Evolutionary conservation across 2,888 invertebrate species (phyloP).

Genomic region (Hypercompe scribonia): DNA sequence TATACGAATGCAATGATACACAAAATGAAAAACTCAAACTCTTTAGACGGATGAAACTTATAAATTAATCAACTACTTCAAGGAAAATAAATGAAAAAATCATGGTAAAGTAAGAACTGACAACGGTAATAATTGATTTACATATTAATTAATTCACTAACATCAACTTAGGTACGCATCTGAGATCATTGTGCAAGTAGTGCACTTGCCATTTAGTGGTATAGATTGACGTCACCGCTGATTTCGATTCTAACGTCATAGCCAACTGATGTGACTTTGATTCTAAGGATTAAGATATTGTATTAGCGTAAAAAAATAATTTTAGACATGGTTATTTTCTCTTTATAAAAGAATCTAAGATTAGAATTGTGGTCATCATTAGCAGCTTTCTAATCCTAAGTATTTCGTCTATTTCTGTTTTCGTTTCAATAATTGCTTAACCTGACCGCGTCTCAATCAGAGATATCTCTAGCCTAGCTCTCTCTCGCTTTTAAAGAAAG

Average conservation of each 20-base stretch:
- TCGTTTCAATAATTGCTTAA: neutral
- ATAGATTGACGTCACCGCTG: conserved; percentile 46
- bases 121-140: neutral
- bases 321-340: neutral
- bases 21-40: neutral
- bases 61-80: neutral
- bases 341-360: neutral
- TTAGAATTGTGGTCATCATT: neutral
- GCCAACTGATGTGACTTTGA: neutral
- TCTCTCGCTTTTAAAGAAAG: neutral
- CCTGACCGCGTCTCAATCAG: neutral
- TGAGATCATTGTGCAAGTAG: conserved; percentile 27
- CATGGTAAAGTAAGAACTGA: neutral
- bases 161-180: neutral
- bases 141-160: neutral
- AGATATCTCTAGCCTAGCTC: neutral
- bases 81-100: neutral
- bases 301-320: neutral
- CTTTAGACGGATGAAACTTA: neutral
- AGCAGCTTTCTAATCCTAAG: neutral
- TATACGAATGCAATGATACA: neutral
- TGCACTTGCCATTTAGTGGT: conserved; percentile 32
- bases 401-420: neutral
- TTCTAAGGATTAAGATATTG: neutral
- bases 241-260: conserved; percentile 46